Percentiles rank a stretch among this genome's conserved stretches.
Conservation (phyloP, 2,113 vertebrate genomes). For the Chrysemys picta region DNA sequence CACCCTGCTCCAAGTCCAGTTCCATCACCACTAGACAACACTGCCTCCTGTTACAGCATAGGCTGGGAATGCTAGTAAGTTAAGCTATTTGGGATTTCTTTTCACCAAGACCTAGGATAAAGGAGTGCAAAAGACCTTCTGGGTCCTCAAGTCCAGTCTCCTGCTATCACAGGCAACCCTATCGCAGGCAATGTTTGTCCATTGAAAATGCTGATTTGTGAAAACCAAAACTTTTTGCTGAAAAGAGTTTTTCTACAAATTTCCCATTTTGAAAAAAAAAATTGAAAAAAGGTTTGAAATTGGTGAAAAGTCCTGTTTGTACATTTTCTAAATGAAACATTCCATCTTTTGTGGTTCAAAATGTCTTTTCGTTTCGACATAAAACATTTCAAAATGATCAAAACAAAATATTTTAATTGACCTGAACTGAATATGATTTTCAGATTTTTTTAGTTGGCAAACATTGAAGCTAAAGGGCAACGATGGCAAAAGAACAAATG, state of each 20-base stretch:
- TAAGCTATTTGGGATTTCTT: background rate
- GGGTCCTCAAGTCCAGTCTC: background rate
- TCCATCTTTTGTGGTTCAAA: slow-evolving; percentile 1
- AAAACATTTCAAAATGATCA: slow-evolving; percentile 58
- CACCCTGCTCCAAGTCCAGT: accelerated
- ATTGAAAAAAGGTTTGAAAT: slow-evolving; percentile 5
- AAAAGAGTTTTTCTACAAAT: slow-evolving; percentile 35
- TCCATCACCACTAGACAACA: background rate
- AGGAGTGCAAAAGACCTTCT: background rate
- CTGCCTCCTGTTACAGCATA: accelerated
- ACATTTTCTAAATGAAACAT: slow-evolving; percentile 29
- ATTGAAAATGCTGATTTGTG: slow-evolving; percentile 32
- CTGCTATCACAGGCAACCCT: background rate
- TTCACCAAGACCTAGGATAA: background rate
- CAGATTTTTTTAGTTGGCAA: background rate
- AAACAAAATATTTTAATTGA: slow-evolving; percentile 9
- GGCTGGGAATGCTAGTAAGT: background rate
- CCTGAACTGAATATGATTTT: background rate
- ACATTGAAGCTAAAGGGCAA: background rate
- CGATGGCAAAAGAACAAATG: background rate
- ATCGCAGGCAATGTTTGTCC: background rate
- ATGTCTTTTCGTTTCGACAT: slow-evolving; percentile 56
- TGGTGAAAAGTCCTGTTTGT: background rate
- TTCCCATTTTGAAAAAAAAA: background rate
- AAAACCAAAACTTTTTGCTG: slow-evolving; percentile 26